These are phyloP conservation scores for Trochalopteron elliotii DNA, from an alignment of 2,113 vertebrate genomes.

Conservation along the genomic window DNA sequence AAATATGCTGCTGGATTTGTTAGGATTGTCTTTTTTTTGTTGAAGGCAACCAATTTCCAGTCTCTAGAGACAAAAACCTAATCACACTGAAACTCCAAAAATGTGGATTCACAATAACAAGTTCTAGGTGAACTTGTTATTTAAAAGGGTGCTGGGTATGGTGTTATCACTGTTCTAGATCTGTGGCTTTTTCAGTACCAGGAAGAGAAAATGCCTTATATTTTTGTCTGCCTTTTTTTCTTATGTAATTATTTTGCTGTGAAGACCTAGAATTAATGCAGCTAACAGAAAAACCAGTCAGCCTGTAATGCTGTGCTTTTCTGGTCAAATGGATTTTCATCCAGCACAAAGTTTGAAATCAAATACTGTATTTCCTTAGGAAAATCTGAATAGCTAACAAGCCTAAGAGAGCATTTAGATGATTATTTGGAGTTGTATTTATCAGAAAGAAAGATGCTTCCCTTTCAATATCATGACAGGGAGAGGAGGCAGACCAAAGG, in stretches of 20 bases:
- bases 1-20: background rate
- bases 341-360: background rate
- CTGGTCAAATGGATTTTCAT: background rate
- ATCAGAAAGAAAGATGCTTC: slow-evolving; percentile 14
- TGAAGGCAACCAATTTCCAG: background rate
- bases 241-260: background rate
- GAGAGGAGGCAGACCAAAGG: slow-evolving; percentile 36
- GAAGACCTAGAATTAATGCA: background rate
- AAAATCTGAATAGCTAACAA: background rate
- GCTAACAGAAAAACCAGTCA: background rate
- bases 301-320: background rate
- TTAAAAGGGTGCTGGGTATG: background rate
- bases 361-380: background rate
- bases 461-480: slow-evolving; percentile 36
- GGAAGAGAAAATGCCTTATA: background rate
- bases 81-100: background rate
- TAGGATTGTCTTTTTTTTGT: background rate
- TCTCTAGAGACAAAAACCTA: background rate
- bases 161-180: background rate
- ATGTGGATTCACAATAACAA: background rate
- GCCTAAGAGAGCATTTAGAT: slow-evolving; percentile 13
- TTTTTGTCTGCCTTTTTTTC: background rate
- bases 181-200: background rate
- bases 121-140: background rate
- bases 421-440: background rate